Percentiles rank a stretch among this genome's conserved stretches.
phyloP scores from a whole-genome alignment of 2,797 vertebrate species.

The Euphonia xanthogaster region DNA sequence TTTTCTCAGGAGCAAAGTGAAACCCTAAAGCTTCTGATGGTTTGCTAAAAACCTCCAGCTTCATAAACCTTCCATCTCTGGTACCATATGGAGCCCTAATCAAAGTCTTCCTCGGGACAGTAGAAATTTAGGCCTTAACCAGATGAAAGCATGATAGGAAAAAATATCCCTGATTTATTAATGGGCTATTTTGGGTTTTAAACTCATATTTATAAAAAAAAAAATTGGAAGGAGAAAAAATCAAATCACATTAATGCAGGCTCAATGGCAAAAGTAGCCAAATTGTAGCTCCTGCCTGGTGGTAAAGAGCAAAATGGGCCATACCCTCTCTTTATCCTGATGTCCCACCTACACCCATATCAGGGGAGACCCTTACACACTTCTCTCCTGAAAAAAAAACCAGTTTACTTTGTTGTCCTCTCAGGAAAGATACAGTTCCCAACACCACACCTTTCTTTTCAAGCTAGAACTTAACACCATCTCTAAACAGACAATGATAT shows the following conservation, averaged over 20 bases:
- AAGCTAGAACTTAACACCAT: conserved; percentile 44
- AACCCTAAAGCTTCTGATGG: neutral
- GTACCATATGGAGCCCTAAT: neutral
- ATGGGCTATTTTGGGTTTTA: neutral
- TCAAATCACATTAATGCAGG: neutral
- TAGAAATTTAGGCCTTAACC: neutral
- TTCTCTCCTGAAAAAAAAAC: neutral
- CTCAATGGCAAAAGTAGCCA: neutral
- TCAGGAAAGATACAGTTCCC: neutral
- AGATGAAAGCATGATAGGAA: neutral
- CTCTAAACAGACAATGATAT: conserved; percentile 50
- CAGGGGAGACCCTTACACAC: neutral
- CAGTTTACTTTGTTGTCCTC: neutral
- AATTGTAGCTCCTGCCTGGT: neutral
- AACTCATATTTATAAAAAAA: neutral
- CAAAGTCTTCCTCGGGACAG: neutral
- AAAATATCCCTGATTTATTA: neutral
- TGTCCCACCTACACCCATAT: neutral
- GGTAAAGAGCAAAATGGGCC: neutral
- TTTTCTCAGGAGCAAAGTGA: neutral
- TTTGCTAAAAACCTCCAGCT: neutral
- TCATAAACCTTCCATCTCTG: neutral
- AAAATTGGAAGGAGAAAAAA: neutral
- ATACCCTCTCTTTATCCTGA: neutral
- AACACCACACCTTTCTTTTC: neutral